Evolutionary conservation across 2,113 vertebrate species (phyloP), one percentile per base, ranked within the genome.

Genomic region (Sebastes schlegelii): DNA sequence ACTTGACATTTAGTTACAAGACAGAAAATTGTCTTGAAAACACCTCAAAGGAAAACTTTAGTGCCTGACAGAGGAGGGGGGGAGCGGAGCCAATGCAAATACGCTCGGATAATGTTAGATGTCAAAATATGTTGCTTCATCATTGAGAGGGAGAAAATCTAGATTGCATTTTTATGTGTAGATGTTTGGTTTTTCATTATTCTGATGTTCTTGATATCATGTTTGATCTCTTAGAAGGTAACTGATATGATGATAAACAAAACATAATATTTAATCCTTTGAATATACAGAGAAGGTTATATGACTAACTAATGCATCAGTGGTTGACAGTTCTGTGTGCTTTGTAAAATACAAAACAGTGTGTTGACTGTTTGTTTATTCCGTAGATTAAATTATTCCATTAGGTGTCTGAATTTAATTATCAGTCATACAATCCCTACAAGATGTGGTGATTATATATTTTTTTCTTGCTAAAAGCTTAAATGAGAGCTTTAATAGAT

Each of bases 1-100:
- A 83, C 89, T 88, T 93, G 92, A 93, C 92, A 93, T 95, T 94
- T 93, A 87, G 82, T 87, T 92, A 89, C 85, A 76, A 91, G 89
- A 88, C 76, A 79, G 85, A 92, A 92, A 91, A 91, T 89, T 89
- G 85, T 88, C 91, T 92, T 89, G 69, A 93, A 88, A 90, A 85
- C 77, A 87, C 71, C 83, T 90, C 75, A 86, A 88, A 86, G 83
- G 75, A 80, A 88, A 92, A 87, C 63, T 83, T 83, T 70, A 81
- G 65, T 74, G 23, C 61, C 64, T 80, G 78, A 78, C 80, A 57
- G 73, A 65, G 26, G 21, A 58, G 16, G n/a, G 16, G 26, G 16
- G 52, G 2, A 81, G 45, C 40, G 64, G 66, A 72, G 71, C 61
- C 61, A 69, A 70, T 65, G 57, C 70, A 68, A 89, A 88, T 76